Conservation (phyloP, 2,113 vertebrate species). For the Cinclus mexicanus region DNA sequence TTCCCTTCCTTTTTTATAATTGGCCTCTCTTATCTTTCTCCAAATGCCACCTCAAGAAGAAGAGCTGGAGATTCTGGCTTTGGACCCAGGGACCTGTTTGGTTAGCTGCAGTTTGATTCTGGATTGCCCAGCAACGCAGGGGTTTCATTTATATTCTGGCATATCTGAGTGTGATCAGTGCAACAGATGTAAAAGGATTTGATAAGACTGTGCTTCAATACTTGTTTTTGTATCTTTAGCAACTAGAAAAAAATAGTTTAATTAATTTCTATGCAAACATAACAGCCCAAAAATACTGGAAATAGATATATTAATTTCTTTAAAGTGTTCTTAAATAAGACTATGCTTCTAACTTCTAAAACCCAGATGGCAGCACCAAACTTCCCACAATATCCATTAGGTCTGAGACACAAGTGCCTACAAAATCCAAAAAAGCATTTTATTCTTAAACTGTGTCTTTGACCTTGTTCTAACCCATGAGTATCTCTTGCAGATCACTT, state of each 20-base stretch:
- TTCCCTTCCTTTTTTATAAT: background rate
- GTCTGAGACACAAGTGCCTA: background rate
- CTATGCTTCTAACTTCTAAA: background rate
- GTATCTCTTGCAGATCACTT: background rate
- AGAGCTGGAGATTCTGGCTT: background rate
- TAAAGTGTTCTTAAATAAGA: background rate
- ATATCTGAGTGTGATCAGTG: background rate
- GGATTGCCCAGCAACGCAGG: background rate
- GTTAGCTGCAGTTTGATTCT: background rate
- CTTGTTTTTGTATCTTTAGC: background rate
- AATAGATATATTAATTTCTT: background rate
- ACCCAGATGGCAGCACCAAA: background rate
- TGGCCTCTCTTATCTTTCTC: background rate
- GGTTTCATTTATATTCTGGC: background rate
- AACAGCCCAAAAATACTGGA: background rate
- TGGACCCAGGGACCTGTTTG: background rate
- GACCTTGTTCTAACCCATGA: background rate
- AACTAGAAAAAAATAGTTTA: background rate
- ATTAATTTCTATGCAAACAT: background rate
- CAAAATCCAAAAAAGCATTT: background rate
- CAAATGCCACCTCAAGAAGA: slow-evolving; percentile 1
- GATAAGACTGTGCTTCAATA: background rate
- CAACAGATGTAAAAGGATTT: background rate
- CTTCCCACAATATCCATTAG: background rate
- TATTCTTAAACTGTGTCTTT: background rate